Conservation (phyloP, 2,113 vertebrate genomes). For the Ancistrus triradiatus region DNA sequence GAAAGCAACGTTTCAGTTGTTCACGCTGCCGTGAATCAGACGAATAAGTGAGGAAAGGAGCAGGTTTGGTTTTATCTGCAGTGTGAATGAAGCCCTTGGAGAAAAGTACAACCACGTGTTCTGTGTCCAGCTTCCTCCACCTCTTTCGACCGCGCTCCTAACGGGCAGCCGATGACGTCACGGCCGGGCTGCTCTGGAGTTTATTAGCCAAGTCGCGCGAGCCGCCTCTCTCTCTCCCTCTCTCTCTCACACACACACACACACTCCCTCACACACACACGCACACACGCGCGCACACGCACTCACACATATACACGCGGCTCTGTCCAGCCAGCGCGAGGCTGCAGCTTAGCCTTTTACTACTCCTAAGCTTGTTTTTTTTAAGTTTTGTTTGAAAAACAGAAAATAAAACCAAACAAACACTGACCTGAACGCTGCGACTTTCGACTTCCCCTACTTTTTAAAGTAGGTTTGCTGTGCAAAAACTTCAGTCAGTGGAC, state of each 20-base stretch:
- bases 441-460: slow-evolving; percentile 39
- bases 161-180: slow-evolving; percentile 63
- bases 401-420: slow-evolving; percentile 33
- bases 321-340: slow-evolving; percentile 63
- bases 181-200: slow-evolving; percentile 61
- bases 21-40: too few species aligned
- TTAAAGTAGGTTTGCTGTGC: neutral
- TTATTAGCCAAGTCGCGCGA: slow-evolving; percentile 61
- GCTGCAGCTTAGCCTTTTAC: slow-evolving; percentile 18
- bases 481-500: slow-evolving; percentile 1
- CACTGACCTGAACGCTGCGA: slow-evolving; percentile 57
- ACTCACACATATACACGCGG: slow-evolving; percentile 40
- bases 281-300: neutral
- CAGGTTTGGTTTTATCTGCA: too few species aligned
- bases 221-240: slow-evolving; percentile 2
- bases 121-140: slow-evolving; percentile 22
- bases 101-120: slow-evolving; percentile 45
- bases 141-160: slow-evolving; percentile 39
- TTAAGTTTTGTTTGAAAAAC: neutral
- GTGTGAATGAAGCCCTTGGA: too few species aligned
- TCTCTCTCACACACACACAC: neutral
- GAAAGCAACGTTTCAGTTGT: too few species aligned
- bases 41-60: too few species aligned
- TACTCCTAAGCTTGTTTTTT: neutral
- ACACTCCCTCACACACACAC: neutral